Percentiles rank a stretch among this genome's conserved stretches.
phyloP scores from a whole-genome alignment of 2,888 invertebrate genomes.

The Catotricha subobsoleta region DNA sequence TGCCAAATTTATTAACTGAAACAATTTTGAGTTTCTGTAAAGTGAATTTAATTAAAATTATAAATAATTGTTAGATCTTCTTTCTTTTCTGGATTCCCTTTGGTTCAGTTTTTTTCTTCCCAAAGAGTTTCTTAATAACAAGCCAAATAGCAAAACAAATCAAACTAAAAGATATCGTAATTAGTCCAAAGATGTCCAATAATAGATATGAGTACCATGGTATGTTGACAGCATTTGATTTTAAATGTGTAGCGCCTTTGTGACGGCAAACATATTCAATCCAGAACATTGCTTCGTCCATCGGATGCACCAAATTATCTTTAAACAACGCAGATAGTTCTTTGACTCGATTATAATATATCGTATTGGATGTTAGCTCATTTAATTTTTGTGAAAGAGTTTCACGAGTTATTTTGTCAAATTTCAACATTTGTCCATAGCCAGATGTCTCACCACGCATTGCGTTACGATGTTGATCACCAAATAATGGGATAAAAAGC shows the following conservation, averaged over 20 bases:
- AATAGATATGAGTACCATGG: slow-evolving; percentile 28
- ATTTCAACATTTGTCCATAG: slow-evolving; percentile 24
- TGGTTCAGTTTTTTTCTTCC: too few relatives aligned
- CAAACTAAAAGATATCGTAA: too few relatives aligned
- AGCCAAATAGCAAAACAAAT: too few relatives aligned
- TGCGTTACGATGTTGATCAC: slow-evolving; percentile 22
- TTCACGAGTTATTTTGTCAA: slow-evolving; percentile 23
- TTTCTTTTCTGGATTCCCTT: too few relatives aligned
- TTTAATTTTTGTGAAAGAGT: slow-evolving; percentile 22
- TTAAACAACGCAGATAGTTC: slow-evolving; percentile 32
- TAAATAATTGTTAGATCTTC: too few relatives aligned
- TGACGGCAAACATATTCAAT: slow-evolving; percentile 37
- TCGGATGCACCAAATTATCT: slow-evolving; percentile 36
- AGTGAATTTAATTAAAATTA: too few relatives aligned
- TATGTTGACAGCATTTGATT: slow-evolving; percentile 26
- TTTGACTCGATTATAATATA: slow-evolving; percentile 27
- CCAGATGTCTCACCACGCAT: slow-evolving; percentile 25
- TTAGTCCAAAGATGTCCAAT: slow-evolving; percentile 31
- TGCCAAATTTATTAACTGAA: too few relatives aligned
- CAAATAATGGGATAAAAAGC: slow-evolving; percentile 2
- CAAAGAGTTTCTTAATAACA: too few relatives aligned
- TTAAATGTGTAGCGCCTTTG: slow-evolving; percentile 26
- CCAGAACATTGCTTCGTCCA: slow-evolving; percentile 41
- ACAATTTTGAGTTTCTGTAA: too few relatives aligned
- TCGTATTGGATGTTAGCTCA: slow-evolving; percentile 23